Base-by-base conservation (phyloP, 2,888 invertebrate genomes). In the Apantesis nais region DNA sequence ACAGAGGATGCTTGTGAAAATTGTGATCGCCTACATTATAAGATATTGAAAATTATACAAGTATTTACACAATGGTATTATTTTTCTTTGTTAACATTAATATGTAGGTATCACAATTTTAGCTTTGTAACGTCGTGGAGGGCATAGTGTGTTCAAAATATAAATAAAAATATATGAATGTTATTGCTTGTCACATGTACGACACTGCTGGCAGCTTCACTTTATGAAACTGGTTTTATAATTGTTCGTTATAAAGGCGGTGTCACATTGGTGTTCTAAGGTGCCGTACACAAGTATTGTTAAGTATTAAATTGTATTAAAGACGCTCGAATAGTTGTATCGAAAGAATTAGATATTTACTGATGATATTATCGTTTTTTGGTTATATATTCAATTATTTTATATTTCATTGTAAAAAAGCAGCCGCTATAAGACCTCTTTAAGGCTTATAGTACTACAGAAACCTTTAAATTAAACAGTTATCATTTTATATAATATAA, bases 91-190 rank as follows among this genome's bases (percentile, higher is more conserved):
- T n/a, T 11, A n/a, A 34, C 9, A 29, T 12, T 44, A n/a, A 9
- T 37, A 44, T 12, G 48, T 64, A 62, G 11, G 65, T 73, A 60
- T 71, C 31, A 66, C 72, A 79, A 62, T 70, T 22, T 11, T 16
- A 68, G 62, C 58, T 55, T 25, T 5, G 61, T 60, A 70, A 72
- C 63, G 62, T 60, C 39, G 69, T 74, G 60, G 73, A 29, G 71
- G 80, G 77, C 52, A 78, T 80, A 78, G 82, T 81, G 80, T 80
- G 81, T 81, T 81, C 81, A 81, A 78, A 78, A 75, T 70, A 81
- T 74, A 75, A 73, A 79, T 75, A 74, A 73, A 74, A 66, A 71
- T 70, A 76, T 80, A 81, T 78, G 72, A 81, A 80, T 81, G 82
- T 81, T 81, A 75, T 75, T 44, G 81, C 81, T 81, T 81, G 72